phyloP scores from a whole-genome alignment of 2,113 vertebrate genomes.

The Axis porcinus region DNA sequence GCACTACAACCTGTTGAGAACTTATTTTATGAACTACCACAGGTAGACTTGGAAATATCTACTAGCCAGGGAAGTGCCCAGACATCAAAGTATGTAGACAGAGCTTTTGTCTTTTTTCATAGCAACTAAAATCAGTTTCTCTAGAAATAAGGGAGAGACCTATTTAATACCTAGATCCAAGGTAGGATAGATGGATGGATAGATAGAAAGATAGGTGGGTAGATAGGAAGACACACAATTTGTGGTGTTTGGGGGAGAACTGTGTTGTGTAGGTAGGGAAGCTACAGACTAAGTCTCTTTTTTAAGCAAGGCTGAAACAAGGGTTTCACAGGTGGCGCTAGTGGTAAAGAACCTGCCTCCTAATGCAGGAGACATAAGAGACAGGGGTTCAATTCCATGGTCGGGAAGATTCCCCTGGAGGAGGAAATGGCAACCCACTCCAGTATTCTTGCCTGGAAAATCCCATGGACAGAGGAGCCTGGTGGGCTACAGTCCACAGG shows the following conservation, averaged over 20 bases:
- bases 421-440: neutral
- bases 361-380: neutral
- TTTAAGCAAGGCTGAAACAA: neutral
- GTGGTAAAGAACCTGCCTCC: neutral
- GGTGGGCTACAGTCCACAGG: neutral
- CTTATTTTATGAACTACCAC: neutral
- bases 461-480: neutral
- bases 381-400: rapidly evolving
- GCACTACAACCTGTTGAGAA: neutral
- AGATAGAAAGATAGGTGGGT: neutral
- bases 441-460: neutral
- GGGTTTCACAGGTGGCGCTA: neutral
- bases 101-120: neutral
- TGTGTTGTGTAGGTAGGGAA: neutral
- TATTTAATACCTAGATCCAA: neutral
- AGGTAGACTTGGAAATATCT: neutral
- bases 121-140: neutral
- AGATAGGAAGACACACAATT: neutral
- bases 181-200: neutral
- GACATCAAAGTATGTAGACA: neutral
- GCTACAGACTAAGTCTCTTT: neutral
- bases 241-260: neutral
- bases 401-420: neutral
- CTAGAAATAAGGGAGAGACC: neutral
- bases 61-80: neutral